Base-by-base conservation (phyloP, 2,888 invertebrate species). In the Morpho deidamia region DNA sequence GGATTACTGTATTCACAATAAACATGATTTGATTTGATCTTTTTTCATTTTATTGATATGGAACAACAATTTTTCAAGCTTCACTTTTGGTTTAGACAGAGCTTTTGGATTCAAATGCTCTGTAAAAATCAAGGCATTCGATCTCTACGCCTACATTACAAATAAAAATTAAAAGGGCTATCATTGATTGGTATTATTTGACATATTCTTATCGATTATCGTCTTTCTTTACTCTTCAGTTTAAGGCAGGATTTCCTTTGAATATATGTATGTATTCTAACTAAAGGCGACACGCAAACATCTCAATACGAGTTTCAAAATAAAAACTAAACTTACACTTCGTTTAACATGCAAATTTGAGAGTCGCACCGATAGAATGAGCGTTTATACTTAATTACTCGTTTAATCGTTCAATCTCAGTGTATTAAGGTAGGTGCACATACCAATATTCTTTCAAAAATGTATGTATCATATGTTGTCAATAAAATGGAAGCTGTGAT, bases 301-400 rank as follows among this genome's bases (percentile, higher is more conserved):
- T 84, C 87, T 88, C 82, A 86, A 86, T 86, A 84, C 81, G 76
- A 77, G 72, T 71, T 75, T 72, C 74, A 84, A 83, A 87, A 87
- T 79, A 81, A 89, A 85, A 83, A 81, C 71, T 72, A 78, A 84
- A 78, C 71, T 73, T 76, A 79, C 83, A 83, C 84, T 88, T 89
- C 88, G 89, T 88, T 89, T 89, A 89, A 89, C 88, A 89, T 89
- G 89, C 88, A 89, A 89, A 89, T 89, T 88, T 89, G 85, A 89
- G 78, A 89, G 83, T 82, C 76, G 70, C 82, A 78, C 74, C 77
- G 85, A 89, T 87, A 83, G 84, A 84, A 87, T 85, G 83, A 83
- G 80, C 83, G 85, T 83, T 81, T 81, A 88, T 89, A 87, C 87
- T 89, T 89, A 89, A 89, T 89, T 89, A 89, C 87, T 83, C 74